Evolutionary conservation across 2,797 vertebrate species (phyloP), one percentile per base, ranked within the genome.

Genomic region (Oceanodroma leucorhoa): DNA sequence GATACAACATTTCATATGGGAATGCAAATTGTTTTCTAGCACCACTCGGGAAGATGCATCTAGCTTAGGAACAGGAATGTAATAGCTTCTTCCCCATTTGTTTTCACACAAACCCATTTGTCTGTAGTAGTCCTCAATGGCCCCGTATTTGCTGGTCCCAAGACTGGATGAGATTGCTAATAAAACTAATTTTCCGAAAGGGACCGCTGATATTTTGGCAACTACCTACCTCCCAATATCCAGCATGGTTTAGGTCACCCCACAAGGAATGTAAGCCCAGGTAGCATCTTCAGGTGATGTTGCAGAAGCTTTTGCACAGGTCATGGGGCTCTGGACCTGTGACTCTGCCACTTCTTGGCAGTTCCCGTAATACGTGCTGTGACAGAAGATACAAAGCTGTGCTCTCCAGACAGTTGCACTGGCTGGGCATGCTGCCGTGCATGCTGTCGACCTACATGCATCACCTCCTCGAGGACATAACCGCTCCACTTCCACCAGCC

Each of bases 401-500:
- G 40, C 43, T 60, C 43, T 50, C 18, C 13, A 46, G 51, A 7
- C 5, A 2, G 40, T 15, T 32, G 80, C 4, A 2, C 32, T 64
- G 55, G 10, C 13, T n/a, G 32, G 53, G 22, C 20, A 1, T 30
- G 40, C 36, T 69, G 45, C 51, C 29, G 0, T 6, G n/a, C 15
- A 2, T 0, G 0, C 41, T 65, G 20, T 40, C 0, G 0, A 38
- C 30, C 41, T 43, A 12, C 0, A 0, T 0, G 1, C 34, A 2
- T 23, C 76, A 30, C 19, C 55, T 50, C 54, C 43, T 71, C 1
- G 0, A 46, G 73, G 60, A 7, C 8, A 2, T 22, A 36, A 10
- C 24, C 0, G 11, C 3, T 29, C 41, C 12, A 1, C 9, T 30
- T 36, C 23, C 43, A 14, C 3, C 79, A 36, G 40, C 38, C 21